phyloP scores from a whole-genome alignment of 2,797 vertebrate species.

The Morus bassanus region DNA sequence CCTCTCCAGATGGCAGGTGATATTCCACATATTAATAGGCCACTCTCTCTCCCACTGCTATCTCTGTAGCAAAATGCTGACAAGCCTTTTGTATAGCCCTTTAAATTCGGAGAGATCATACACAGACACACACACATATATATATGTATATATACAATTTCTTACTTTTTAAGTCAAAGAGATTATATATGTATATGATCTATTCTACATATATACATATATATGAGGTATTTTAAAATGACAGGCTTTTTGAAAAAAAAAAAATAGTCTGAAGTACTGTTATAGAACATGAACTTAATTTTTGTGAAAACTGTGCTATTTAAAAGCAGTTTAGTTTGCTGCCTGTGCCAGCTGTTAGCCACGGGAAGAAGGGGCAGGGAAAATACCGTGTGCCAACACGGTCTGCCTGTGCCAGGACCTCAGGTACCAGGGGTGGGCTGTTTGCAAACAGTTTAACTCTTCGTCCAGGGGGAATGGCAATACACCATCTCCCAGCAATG shows the following conservation, averaged over 20 bases:
- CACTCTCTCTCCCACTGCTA: neutral
- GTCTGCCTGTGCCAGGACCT: neutral
- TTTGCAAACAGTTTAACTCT: neutral
- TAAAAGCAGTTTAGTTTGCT: neutral
- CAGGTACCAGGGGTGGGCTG: neutral
- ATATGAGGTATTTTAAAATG: neutral
- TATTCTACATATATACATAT: neutral
- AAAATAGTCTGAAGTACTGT: neutral
- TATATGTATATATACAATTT: neutral
- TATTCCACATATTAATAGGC: neutral
- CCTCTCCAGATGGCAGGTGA: neutral
- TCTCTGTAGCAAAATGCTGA: neutral
- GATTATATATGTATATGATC: neutral
- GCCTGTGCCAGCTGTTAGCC: neutral
- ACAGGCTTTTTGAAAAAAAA: neutral
- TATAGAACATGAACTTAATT: neutral
- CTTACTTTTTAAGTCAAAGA: neutral
- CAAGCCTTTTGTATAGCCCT: neutral
- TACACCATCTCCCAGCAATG: neutral
- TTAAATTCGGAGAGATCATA: neutral
- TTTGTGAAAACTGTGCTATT: neutral
- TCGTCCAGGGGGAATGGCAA: neutral
- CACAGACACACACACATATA: no score
- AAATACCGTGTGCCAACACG: rapidly evolving
- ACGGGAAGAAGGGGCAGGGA: neutral